Conservation (phyloP, 2,888 invertebrate genomes). For the Epinotia bilunana region DNA sequence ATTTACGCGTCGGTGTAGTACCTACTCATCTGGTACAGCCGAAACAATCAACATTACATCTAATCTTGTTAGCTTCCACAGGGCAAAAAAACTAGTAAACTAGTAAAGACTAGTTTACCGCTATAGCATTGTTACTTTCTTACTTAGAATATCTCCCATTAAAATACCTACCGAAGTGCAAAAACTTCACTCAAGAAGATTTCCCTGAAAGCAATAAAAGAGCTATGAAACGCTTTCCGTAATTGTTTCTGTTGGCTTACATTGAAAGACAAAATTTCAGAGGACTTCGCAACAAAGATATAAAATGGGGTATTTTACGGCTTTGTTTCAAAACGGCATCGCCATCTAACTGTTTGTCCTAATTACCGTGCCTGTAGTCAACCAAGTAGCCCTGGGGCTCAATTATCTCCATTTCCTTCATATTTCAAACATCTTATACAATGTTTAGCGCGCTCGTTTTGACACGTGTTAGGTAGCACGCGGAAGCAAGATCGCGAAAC, state of each 20-base stretch:
- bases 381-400: slow-evolving; percentile 1
- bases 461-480: neutral
- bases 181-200: neutral
- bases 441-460: neutral
- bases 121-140: neutral
- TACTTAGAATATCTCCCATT: neutral
- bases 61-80: neutral
- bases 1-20: too few relatives aligned
- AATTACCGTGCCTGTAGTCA: slow-evolving; percentile 22
- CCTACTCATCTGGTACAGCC: too few relatives aligned
- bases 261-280: slow-evolving; percentile 24
- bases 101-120: neutral
- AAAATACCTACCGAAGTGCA: neutral
- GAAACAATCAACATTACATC: neutral
- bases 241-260: slow-evolving; percentile 26
- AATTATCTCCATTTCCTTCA: neutral
- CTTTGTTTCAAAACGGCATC: neutral
- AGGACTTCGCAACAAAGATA: slow-evolving; percentile 10
- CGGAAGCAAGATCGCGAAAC: neutral
- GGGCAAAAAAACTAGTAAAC: neutral
- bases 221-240: slow-evolving; percentile 9
- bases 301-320: slow-evolving; percentile 3
- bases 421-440: neutral
- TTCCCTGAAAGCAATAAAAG: slow-evolving; percentile 10
- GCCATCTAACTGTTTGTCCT: slow-evolving; percentile 19